Evolutionary conservation across 1,140 invertebrate genomes (phyloP).

Genomic region (Meloidogyne floridensis): DNA sequence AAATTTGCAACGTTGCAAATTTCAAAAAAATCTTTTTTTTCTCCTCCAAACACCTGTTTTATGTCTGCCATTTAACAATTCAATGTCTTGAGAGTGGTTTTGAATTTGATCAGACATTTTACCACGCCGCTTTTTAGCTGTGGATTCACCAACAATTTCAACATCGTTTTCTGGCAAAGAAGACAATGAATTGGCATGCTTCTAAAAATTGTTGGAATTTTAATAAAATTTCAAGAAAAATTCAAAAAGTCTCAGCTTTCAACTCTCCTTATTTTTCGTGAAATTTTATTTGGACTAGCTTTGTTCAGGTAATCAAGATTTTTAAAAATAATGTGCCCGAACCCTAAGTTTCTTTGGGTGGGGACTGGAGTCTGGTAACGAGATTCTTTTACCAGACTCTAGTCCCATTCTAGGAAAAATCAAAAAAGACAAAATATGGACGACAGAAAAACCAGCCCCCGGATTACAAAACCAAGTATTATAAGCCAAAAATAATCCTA

Average conservation of each 20-base stretch:
- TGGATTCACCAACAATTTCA: neutral
- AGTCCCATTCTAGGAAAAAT: no score
- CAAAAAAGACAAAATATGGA: no score
- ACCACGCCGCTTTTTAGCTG: neutral
- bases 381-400: no score
- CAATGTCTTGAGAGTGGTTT: neutral
- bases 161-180: neutral
- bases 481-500: neutral
- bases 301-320: no score
- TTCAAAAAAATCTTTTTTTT: neutral
- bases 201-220: neutral
- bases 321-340: no score
- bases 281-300: no score
- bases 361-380: no score
- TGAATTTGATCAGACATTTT: neutral
- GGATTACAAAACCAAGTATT: no score
- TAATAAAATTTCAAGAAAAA: neutral
- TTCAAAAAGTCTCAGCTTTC: no score
- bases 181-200: neutral
- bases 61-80: neutral
- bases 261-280: no score
- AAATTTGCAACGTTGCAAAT: neutral
- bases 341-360: no score
- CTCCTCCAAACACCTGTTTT: neutral
- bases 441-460: no score